Conservation (phyloP, 2,797 vertebrate species). For the Poecile montanus region DNA sequence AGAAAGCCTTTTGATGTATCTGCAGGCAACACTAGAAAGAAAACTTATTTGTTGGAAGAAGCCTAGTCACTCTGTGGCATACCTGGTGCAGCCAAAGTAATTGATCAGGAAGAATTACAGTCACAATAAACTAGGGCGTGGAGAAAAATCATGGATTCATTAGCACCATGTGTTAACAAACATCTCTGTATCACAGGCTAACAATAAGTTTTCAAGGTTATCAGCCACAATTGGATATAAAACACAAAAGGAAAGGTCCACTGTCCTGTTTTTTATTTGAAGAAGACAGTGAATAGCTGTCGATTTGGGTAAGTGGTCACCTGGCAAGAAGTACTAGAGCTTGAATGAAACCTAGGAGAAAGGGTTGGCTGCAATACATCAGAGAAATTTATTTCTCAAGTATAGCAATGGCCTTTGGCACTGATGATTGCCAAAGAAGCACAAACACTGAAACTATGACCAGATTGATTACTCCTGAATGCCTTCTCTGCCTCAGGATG, state of each 20-base stretch:
- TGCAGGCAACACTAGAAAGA: neutral
- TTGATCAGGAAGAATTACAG: neutral
- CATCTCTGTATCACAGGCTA: neutral
- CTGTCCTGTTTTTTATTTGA: neutral
- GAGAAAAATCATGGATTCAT: neutral
- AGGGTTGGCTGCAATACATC: neutral
- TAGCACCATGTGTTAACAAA: neutral
- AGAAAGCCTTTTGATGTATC: neutral
- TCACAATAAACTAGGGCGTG: neutral
- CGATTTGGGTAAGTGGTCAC: neutral
- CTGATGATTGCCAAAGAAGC: neutral
- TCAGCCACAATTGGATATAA: neutral
- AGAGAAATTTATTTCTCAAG: neutral
- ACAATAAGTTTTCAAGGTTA: neutral
- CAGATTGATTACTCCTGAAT: neutral
- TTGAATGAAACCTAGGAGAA: neutral
- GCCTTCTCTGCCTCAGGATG: neutral
- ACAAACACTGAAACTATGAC: neutral
- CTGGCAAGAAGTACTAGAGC: constrained; percentile 8
- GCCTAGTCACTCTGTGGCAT: neutral
- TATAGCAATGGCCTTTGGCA: neutral
- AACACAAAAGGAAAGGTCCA: neutral
- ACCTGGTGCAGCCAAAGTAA: neutral
- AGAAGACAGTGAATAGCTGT: neutral
- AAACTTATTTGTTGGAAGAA: neutral